These are phyloP conservation scores for Psophia crepitans DNA, from an alignment of 2,113 vertebrate genomes.

Conservation along the genomic window DNA sequence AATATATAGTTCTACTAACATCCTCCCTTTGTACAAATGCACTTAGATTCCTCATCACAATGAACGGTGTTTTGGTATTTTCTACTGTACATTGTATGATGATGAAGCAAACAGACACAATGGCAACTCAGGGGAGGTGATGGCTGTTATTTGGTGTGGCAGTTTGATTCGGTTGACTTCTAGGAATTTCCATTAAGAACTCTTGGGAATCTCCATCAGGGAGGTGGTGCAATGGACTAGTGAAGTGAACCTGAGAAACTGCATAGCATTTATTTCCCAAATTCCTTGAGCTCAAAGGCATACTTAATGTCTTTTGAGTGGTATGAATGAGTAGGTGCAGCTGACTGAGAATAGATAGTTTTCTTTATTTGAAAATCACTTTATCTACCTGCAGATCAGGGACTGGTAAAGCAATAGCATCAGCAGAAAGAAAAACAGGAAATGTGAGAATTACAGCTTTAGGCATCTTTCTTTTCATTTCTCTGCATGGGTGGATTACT, in stretches of 20 bases:
- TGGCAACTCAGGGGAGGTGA: background rate
- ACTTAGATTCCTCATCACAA: background rate
- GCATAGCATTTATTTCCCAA: background rate
- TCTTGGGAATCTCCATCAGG: background rate
- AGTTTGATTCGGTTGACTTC: background rate
- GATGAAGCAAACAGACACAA: background rate
- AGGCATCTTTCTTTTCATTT: background rate
- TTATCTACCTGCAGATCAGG: background rate
- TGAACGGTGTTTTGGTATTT: background rate
- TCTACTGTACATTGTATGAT: background rate
- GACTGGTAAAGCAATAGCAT: background rate
- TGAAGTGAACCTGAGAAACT: background rate
- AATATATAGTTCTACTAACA: background rate
- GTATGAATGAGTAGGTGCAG: background rate
- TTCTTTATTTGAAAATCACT: background rate
- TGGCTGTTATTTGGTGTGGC: background rate
- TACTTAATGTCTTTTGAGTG: background rate
- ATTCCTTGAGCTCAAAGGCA: background rate
- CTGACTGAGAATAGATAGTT: background rate
- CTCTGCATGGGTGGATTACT: background rate
- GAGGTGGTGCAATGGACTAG: background rate
- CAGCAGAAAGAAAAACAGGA: background rate
- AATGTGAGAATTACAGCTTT: background rate
- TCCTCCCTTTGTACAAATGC: background rate
- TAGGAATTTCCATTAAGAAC: background rate